Percentiles rank a stretch among this genome's conserved stretches.
These are phyloP conservation scores for Cardinalis cardinalis DNA, from an alignment of 2,113 vertebrate species.

Conservation along the genomic window DNA sequence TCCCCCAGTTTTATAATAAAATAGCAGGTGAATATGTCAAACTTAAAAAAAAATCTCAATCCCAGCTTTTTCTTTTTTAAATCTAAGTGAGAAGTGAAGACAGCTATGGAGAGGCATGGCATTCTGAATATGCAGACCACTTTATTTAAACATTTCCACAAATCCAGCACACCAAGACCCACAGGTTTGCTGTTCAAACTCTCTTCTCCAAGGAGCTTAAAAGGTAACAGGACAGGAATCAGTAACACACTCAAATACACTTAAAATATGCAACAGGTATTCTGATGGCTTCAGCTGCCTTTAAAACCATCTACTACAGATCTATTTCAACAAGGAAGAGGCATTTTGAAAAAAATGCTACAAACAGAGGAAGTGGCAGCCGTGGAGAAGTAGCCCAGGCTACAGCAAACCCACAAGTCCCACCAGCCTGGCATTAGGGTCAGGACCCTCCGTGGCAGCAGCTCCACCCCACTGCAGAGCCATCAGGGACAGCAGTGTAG, in stretches of 20 bases:
- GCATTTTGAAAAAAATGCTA: background rate
- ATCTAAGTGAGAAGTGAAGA: background rate
- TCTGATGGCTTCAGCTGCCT: background rate
- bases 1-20: background rate
- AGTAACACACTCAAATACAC: background rate
- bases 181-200: background rate
- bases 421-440: fast-evolving
- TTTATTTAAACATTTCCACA: background rate
- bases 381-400: background rate
- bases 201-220: background rate
- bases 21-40: background rate
- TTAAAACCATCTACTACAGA: background rate
- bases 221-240: background rate
- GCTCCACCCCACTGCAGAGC: background rate
- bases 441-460: background rate
- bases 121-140: background rate
- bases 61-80: background rate
- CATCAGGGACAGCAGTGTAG: fast-evolving
- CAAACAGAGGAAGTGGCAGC: background rate
- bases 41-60: background rate
- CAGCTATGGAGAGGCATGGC: background rate
- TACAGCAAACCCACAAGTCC: background rate
- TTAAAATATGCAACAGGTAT: background rate
- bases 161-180: background rate
- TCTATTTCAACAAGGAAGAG: background rate